Evolutionary conservation across 1,140 invertebrate species (phyloP).

Genomic region (Eubasilissa regina): DNA sequence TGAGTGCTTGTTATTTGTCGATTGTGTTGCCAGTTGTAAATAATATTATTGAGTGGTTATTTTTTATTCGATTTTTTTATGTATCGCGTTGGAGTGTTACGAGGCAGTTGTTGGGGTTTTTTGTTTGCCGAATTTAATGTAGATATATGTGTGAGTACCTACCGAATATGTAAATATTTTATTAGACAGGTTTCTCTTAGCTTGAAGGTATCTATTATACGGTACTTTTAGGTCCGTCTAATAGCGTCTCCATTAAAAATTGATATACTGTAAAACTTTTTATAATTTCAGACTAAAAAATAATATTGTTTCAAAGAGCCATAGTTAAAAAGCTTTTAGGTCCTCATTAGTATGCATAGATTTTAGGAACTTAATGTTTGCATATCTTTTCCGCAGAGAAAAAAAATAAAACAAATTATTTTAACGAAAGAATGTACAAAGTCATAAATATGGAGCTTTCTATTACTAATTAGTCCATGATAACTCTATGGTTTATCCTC

Average conservation of each 20-base stretch:
- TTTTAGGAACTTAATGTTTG: no score
- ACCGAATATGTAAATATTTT: background rate
- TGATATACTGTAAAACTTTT: background rate
- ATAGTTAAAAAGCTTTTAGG: no score
- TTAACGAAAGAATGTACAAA: no score
- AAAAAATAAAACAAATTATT: no score
- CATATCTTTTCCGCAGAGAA: no score
- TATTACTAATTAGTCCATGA: no score
- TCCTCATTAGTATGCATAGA: no score
- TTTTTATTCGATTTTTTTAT: conserved; percentile 21
- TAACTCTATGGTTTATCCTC: no score
- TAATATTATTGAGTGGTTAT: conserved; percentile 39
- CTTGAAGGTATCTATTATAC: no score
- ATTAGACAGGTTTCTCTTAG: background rate
- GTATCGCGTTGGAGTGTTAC: conserved; percentile 7
- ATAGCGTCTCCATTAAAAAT: background rate
- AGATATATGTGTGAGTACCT: background rate
- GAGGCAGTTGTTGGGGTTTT: background rate
- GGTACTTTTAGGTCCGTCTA: background rate
- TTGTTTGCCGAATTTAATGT: background rate
- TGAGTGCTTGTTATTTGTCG: conserved; percentile 40
- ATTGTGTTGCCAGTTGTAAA: conserved; percentile 42
- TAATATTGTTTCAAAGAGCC: no score
- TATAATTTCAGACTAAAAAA: background rate
- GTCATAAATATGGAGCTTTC: no score